A percentile compares a stretch with the other conserved stretches of the same genome.
Conservation (phyloP, 2,888 invertebrate species). For the Ormia ochracea region DNA sequence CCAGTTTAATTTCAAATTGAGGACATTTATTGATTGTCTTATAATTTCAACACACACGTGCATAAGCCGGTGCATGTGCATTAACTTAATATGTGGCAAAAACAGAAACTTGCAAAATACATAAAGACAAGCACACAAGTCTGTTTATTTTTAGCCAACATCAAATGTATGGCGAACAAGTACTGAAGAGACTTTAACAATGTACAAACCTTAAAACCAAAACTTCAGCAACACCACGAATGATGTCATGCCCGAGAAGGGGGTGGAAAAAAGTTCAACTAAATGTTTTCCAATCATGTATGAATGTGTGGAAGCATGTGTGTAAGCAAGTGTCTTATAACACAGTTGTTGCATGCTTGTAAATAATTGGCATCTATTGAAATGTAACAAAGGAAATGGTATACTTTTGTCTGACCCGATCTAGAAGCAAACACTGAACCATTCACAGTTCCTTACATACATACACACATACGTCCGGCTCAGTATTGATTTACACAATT, state of each 20-base stretch:
- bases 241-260: conserved; percentile 46
- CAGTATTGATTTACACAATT: conserved; percentile 43
- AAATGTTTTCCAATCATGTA: not conserved
- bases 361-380: conserved; percentile 9
- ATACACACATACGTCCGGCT: not conserved
- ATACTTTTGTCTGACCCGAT: too few relatives aligned
- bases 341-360: conserved; percentile 57
- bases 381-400: not conserved
- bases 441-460: conserved; percentile 1
- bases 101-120: conserved; percentile 2
- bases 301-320: too few relatives aligned
- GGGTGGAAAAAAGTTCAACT: conserved; percentile 28
- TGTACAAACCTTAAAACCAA: conserved; percentile 1
- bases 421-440: too few relatives aligned
- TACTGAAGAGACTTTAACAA: conserved; percentile 1
- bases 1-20: conserved; percentile 37
- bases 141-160: conserved; percentile 26
- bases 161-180: conserved; percentile 4
- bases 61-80: not conserved
- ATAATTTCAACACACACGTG: conserved; percentile 23
- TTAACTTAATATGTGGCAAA: not conserved
- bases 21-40: conserved; percentile 59
- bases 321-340: too few relatives aligned
- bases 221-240: conserved; percentile 32
- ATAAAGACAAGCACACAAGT: conserved; percentile 23